Conservation (phyloP, 2,888 invertebrate genomes). For the Marronus borbonicus region DNA sequence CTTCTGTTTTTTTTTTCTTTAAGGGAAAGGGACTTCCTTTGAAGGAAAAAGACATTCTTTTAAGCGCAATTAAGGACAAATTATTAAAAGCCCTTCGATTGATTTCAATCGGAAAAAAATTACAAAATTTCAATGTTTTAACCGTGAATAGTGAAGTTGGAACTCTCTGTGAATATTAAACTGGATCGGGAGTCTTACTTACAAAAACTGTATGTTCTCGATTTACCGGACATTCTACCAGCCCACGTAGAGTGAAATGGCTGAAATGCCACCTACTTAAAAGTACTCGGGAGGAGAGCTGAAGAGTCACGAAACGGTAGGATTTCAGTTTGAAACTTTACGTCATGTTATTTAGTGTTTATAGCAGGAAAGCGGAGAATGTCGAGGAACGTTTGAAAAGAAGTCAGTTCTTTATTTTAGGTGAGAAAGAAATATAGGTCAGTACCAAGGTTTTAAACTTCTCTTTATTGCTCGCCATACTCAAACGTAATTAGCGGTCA, state of each 20-base stretch:
- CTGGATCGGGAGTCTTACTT: not conserved
- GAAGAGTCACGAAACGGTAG: not conserved
- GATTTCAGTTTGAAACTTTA: not conserved
- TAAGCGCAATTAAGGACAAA: not conserved
- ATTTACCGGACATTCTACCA: not conserved
- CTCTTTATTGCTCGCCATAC: no score
- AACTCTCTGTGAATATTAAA: conserved; percentile 1
- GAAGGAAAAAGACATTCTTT: no score
- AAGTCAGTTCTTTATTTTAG: not conserved
- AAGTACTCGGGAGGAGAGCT: not conserved
- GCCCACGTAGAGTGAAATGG: not conserved
- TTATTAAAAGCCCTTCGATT: not conserved
- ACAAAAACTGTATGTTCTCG: not conserved
- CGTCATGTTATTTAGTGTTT: conserved; percentile 1
- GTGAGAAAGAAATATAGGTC: not conserved
- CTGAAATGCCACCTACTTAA: not conserved
- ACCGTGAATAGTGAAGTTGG: not conserved
- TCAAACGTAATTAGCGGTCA: no score
- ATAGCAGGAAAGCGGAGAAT: not conserved
- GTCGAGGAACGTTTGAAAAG: not conserved
- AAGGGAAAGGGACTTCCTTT: no score
- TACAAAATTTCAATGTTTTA: not conserved
- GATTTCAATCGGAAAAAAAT: not conserved
- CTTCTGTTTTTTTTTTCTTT: no score
- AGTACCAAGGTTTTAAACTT: not conserved